A percentile compares a stretch with the other conserved stretches of the same genome.
Evolutionary conservation across 2,797 vertebrate species (phyloP).

Genomic region (Aeoliscus strigatus): DNA sequence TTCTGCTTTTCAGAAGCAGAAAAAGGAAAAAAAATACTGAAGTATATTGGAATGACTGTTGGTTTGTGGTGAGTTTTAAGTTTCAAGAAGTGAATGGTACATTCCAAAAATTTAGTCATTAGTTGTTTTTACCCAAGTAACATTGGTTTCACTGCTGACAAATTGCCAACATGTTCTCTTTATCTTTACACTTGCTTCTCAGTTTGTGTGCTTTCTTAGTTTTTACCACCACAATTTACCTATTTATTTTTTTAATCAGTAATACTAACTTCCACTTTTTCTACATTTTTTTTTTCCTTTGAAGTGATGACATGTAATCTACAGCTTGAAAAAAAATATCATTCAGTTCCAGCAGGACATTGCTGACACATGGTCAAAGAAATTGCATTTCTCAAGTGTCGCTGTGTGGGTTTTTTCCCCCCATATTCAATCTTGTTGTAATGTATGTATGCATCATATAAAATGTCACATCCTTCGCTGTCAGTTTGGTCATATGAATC

Average conservation of each 20-base stretch:
- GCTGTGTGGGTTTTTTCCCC: no score
- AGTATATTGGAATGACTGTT: constrained; percentile 1
- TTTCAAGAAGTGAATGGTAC: not conserved
- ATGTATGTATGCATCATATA: constrained; percentile 6
- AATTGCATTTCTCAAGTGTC: not conserved
- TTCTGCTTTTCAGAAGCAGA: not conserved
- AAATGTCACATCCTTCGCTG: constrained; percentile 6
- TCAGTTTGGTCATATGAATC: constrained; percentile 6
- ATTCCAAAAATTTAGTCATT: constrained; percentile 1
- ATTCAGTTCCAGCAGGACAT: not conserved
- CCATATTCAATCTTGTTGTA: not conserved
- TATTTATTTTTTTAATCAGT: constrained; percentile 10
- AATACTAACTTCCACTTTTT: not conserved
- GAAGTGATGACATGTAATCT: not conserved
- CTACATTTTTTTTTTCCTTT: not conserved
- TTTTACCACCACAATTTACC: constrained; percentile 1
- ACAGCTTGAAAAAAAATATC: constrained; percentile 6
- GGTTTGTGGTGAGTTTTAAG: constrained; percentile 9
- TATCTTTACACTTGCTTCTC: not conserved
- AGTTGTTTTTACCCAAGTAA: constrained; percentile 1
- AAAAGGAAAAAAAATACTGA: not conserved
- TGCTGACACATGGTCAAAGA: constrained; percentile 1
- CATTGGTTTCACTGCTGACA: constrained; percentile 18
- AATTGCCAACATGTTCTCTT: constrained; percentile 3
- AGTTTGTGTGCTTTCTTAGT: constrained; percentile 4